Conservation (phyloP, 2,113 vertebrate genomes). For the Amazona vittata region DNA sequence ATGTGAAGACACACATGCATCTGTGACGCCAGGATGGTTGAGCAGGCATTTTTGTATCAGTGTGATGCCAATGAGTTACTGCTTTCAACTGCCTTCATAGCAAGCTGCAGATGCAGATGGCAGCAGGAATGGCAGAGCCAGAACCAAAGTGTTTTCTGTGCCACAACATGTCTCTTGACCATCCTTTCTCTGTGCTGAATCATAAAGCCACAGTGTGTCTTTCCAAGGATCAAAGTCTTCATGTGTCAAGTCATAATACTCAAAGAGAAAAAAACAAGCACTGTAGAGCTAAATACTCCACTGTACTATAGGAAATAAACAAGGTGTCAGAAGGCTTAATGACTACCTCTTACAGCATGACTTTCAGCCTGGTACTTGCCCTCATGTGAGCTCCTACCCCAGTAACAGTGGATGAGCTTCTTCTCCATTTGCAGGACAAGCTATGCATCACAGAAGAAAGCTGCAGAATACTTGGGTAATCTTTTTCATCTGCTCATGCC, state of each 20-base stretch:
- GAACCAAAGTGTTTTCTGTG: background rate
- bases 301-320: background rate
- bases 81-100: background rate
- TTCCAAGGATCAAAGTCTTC: background rate
- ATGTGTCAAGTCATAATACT: background rate
- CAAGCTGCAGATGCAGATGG: background rate
- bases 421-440: background rate
- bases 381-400: fast-evolving
- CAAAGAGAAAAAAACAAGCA: background rate
- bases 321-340: background rate
- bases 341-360: background rate
- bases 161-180: background rate
- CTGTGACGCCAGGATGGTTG: background rate
- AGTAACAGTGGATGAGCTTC: background rate
- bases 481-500: background rate
- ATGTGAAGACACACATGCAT: background rate
- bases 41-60: background rate
- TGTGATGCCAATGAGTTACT: background rate
- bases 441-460: background rate
- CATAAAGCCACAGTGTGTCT: background rate
- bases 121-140: background rate
- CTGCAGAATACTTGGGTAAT: background rate
- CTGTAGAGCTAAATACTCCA: background rate
- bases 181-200: background rate
- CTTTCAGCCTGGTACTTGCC: background rate